Percentiles rank a stretch among this genome's conserved stretches.
Conservation (phyloP, 2,797 vertebrate species). For the Valencia hispanica region DNA sequence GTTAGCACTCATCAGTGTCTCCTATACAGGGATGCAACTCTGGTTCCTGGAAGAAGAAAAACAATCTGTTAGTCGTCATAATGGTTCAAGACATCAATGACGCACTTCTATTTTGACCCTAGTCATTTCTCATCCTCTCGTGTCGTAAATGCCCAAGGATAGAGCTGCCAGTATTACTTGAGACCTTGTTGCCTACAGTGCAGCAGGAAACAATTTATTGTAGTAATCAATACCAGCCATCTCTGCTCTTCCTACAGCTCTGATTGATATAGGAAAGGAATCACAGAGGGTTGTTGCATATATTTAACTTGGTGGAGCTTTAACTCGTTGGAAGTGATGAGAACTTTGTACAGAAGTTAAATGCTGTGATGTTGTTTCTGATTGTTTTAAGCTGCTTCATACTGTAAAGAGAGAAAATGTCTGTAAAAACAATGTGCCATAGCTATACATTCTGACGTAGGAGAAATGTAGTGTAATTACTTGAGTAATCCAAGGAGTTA, state of each 20-base stretch:
- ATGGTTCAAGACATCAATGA: conserved; percentile 24
- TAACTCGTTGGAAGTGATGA: conserved; percentile 27
- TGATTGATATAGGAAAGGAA: conserved; percentile 31
- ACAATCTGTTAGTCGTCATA: conserved; percentile 17
- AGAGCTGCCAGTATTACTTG: conserved; percentile 4
- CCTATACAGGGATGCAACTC: conserved; percentile 20
- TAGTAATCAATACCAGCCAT: conserved; percentile 7
- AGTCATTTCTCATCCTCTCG: conserved; percentile 28
- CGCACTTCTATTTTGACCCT: conserved; percentile 1
- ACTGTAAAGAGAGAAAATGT: background rate
- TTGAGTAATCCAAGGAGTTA: background rate
- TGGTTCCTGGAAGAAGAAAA: conserved; percentile 40
- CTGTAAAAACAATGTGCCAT: background rate
- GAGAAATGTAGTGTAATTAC: background rate
- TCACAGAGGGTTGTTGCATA: conserved; percentile 13
- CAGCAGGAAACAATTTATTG: conserved; percentile 12
- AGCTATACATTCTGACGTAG: background rate
- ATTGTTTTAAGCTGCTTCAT: background rate
- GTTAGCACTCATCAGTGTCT: conserved; percentile 32
- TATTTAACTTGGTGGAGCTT: conserved; percentile 11
- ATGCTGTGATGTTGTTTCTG: background rate
- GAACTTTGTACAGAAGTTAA: background rate
- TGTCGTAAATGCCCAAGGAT: conserved; percentile 5
- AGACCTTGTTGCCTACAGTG: background rate
- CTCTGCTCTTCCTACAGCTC: background rate